Evolutionary conservation across 1,140 invertebrate species (phyloP).

Genomic region (Tribolium madens): DNA sequence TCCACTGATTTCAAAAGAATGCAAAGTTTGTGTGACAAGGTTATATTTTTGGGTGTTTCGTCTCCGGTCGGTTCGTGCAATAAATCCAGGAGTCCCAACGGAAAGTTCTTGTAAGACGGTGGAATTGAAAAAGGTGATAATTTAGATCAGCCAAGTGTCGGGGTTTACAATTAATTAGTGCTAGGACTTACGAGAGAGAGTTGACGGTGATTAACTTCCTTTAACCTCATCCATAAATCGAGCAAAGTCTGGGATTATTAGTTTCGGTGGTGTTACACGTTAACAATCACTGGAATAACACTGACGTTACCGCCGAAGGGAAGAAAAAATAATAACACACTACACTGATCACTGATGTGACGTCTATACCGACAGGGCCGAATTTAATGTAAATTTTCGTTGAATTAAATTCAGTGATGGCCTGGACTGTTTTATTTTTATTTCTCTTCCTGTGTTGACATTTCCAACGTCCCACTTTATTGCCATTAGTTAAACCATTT

Average conservation of each 20-base stretch:
- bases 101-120: background rate
- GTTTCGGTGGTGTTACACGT: conserved; percentile 12
- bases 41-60: background rate
- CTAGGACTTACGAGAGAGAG: conserved; percentile 32
- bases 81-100: no score
- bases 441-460: conserved; percentile 17
- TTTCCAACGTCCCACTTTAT: conserved; percentile 25
- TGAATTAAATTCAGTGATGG: conserved; percentile 10
- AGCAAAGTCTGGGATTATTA: conserved; percentile 23
- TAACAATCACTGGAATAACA: conserved; percentile 16
- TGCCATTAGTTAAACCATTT: conserved; percentile 21
- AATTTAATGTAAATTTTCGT: conserved; percentile 23
- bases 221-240: conserved; percentile 37
- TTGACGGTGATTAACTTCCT: conserved; percentile 35
- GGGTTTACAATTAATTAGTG: conserved; percentile 26
- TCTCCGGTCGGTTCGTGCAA: background rate
- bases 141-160: conserved; percentile 17
- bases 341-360: conserved; percentile 13
- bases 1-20: background rate
- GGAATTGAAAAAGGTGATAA: conserved; percentile 30
- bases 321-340: background rate
- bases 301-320: background rate
- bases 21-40: background rate
- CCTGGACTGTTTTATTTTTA: conserved; percentile 33
- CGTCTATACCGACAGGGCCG: background rate